Base-by-base conservation (phyloP, 2,888 invertebrate genomes). In the Encarsia formosa region DNA sequence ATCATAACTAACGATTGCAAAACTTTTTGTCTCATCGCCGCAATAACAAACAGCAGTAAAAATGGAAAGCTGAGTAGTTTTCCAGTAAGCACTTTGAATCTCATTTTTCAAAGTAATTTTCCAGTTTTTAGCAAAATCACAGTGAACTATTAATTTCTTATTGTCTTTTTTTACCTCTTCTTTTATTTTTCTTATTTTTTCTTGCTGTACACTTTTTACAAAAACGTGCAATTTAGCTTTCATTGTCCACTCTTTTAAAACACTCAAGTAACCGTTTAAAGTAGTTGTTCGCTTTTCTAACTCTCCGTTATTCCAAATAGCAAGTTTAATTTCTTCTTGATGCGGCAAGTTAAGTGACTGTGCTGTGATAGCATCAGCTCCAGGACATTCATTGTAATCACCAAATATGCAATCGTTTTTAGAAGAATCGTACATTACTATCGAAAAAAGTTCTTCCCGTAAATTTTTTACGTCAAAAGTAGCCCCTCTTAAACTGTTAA, bases 121-220 rank as follows among this genome's bases (percentile, higher is more conserved):
- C 52, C 52, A 53, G 31, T 53, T 49, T 39, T 53, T 44, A 6
- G 52, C 52, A 26, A 53, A 43, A 22, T 53, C n/a, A n/a, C n/a
- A n/a, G n/a, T n/a, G n/a, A n/a, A n/a, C n/a, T n/a, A n/a, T n/a
- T n/a, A n/a, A n/a, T 5, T 42, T 18, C 1, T 24, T 19, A 29
- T 20, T 5, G 29, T 43, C 13, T 15, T 22, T 16, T 48, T 48
- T 35, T 5, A 16, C 31, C 2, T 2, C n/a, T 37, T 20, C 9
- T 44, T 38, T 50, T 38, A 31, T 38, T 5, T 18, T 19, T 29
- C n/a, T 50, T 16, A 50, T 44, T 4, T n/a, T 38, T 43, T 20
- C 5, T 43, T 23, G 38, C 13, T 50, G 43, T 24, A 37, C 4
- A 24, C 44, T 41, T 37, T 42, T 50, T 1, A 26, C 15, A 2